Evolutionary conservation across 2,113 vertebrate genomes (phyloP).

Genomic region (Scomber colias): DNA sequence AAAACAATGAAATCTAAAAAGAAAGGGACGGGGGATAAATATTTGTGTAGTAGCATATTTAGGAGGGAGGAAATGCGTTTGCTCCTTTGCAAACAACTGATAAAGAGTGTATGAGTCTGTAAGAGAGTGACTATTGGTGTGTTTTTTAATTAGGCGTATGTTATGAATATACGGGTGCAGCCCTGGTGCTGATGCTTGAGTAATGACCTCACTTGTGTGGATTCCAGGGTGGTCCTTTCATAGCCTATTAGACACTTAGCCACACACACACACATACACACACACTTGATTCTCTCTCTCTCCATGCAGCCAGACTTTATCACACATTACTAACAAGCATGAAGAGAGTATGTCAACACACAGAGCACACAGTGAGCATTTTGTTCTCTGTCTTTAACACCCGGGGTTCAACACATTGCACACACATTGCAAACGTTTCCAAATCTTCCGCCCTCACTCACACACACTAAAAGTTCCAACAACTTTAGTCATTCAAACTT

Average conservation of each 20-base stretch:
- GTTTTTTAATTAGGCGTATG: constrained; percentile 29
- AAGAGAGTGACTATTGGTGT: background rate
- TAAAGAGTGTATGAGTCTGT: background rate
- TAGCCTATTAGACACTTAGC: constrained; percentile 27
- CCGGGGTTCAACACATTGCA: constrained; percentile 3
- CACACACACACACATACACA: constrained; percentile 41
- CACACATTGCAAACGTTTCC: constrained; percentile 3
- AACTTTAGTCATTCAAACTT: constrained; percentile 33
- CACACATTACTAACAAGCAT: constrained; percentile 67
- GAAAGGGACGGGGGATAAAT: too few species aligned
- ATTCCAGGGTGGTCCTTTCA: constrained; percentile 76
- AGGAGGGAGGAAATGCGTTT: background rate
- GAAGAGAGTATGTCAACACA: constrained; percentile 56
- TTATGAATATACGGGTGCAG: constrained; percentile 38
- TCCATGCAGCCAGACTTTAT: constrained; percentile 52
- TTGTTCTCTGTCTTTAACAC: constrained; percentile 59
- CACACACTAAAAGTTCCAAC: constrained; percentile 20
- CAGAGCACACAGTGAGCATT: constrained; percentile 57
- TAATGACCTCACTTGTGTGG: constrained; percentile 71
- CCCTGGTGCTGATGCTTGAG: constrained; percentile 49
- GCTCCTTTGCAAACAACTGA: background rate
- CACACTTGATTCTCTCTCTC: constrained; percentile 33
- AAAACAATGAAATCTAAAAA: too few species aligned
- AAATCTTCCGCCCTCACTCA: constrained; percentile 9
- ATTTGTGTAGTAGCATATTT: background rate